Conservation (phyloP, 2,797 vertebrate genomes). For the Halcyon smyrnensis region DNA sequence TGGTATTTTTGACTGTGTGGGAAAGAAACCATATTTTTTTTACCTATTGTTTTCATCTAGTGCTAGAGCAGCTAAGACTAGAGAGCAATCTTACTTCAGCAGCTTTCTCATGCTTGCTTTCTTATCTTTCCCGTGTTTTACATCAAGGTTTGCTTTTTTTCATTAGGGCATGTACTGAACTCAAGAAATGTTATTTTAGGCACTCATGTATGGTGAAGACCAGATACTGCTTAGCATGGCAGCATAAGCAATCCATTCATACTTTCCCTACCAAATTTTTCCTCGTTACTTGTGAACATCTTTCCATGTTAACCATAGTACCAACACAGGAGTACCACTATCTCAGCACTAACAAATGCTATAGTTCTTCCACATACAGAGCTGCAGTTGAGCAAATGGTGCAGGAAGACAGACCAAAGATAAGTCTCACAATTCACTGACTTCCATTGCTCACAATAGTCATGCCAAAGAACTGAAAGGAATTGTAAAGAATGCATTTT, state of each 20-base stretch:
- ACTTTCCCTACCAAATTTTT: not conserved
- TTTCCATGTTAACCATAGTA: not conserved
- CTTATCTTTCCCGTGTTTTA: not conserved
- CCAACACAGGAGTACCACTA: not conserved
- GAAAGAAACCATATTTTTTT: not conserved
- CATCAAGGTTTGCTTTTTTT: not conserved
- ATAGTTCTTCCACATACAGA: not conserved
- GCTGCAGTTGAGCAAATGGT: not conserved
- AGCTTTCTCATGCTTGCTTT: not conserved
- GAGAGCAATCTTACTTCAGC: not conserved
- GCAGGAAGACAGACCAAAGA: slow-evolving; percentile 16
- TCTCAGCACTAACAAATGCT: not conserved
- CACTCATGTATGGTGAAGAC: not conserved
- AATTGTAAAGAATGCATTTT: slow-evolving; percentile 11
- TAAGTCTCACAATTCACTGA: not conserved
- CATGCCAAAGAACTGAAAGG: not conserved
- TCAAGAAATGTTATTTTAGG: not conserved
- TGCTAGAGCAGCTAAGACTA: not conserved
- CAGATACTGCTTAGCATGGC: not conserved
- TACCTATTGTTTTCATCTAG: not conserved
- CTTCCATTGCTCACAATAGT: not conserved
- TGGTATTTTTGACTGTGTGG: not conserved
- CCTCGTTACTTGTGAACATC: not conserved
- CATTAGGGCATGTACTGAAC: not conserved
- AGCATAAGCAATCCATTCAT: not conserved